Evolutionary conservation across 2,797 vertebrate species (phyloP).

Genomic region (Dryobates pubescens): DNA sequence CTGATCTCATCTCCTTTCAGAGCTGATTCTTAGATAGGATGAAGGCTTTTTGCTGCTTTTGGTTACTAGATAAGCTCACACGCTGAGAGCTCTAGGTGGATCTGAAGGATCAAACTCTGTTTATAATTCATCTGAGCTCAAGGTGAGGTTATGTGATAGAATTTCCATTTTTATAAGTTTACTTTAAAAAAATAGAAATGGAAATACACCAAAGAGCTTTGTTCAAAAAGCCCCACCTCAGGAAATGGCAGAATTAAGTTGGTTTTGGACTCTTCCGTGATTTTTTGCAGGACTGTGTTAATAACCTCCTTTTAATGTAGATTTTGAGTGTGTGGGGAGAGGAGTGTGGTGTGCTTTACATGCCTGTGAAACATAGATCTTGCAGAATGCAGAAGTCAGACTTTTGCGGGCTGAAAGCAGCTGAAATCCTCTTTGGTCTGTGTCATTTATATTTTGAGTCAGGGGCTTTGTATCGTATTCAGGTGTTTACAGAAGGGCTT

Average conservation of each 20-base stretch:
- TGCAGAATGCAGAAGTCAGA: background rate
- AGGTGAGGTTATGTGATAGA: conserved; percentile 62
- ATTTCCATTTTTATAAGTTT: conserved; percentile 69
- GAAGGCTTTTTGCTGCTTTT: conserved; percentile 63
- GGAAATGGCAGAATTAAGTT: conserved; percentile 42
- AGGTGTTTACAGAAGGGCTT: background rate
- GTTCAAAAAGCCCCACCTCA: conserved; percentile 48
- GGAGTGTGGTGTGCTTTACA: background rate
- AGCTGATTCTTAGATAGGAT: conserved; percentile 58
- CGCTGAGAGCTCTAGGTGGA: conserved; percentile 60
- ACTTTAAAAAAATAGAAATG: background rate
- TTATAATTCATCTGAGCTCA: conserved; percentile 67
- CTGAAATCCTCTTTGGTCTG: background rate
- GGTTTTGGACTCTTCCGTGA: conserved; percentile 31
- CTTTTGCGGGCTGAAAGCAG: background rate
- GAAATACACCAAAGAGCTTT: conserved; percentile 52
- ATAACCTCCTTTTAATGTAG: conserved; percentile 38
- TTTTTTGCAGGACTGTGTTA: conserved; percentile 21
- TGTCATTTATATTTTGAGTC: background rate
- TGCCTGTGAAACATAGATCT: background rate
- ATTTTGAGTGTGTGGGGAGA: conserved; percentile 15
- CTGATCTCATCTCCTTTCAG: conserved; percentile 64
- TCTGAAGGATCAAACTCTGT: conserved; percentile 67
- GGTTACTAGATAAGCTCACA: conserved; percentile 65
- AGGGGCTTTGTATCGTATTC: rapidly evolving